Evolutionary conservation across 2,888 invertebrate genomes (phyloP).

Genomic region (Dendrolimus houi): DNA sequence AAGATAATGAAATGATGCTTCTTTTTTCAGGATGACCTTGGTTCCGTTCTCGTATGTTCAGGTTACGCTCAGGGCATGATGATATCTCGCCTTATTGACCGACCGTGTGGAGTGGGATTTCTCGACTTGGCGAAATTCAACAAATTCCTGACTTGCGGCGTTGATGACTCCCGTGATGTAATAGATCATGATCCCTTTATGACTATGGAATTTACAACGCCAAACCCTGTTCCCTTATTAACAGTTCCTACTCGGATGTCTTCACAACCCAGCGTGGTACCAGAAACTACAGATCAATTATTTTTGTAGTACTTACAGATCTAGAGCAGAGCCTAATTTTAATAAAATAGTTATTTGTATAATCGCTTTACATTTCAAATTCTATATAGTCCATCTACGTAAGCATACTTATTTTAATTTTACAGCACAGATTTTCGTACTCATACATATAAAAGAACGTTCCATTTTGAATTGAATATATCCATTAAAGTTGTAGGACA

Average conservation of each 20-base stretch:
- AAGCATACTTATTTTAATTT: too few relatives aligned
- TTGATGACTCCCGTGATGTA: slow-evolving; percentile 58
- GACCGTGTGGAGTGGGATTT: slow-evolving; percentile 60
- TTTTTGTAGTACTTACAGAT: too few relatives aligned
- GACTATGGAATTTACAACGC: slow-evolving; percentile 26
- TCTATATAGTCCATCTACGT: too few relatives aligned
- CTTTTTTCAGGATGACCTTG: slow-evolving; percentile 51
- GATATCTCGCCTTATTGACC: slow-evolving; percentile 53
- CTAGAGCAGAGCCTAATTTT: too few relatives aligned
- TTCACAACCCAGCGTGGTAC: too few relatives aligned
- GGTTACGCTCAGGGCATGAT: slow-evolving; percentile 54
- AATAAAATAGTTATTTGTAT: too few relatives aligned
- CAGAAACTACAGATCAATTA: too few relatives aligned
- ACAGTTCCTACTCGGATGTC: background rate
- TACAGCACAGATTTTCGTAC: too few relatives aligned
- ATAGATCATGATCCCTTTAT: slow-evolving; percentile 33
- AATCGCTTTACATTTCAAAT: too few relatives aligned
- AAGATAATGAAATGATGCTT: background rate
- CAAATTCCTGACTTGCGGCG: slow-evolving; percentile 60
- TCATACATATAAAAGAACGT: too few relatives aligned
- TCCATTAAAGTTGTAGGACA: too few relatives aligned
- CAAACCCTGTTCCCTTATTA: slow-evolving; percentile 6
- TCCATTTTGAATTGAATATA: too few relatives aligned
- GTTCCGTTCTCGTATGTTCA: slow-evolving; percentile 45
- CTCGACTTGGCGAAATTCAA: slow-evolving; percentile 38